Conservation (phyloP, 2,888 invertebrate species). For the Eupithecia vulgata region DNA sequence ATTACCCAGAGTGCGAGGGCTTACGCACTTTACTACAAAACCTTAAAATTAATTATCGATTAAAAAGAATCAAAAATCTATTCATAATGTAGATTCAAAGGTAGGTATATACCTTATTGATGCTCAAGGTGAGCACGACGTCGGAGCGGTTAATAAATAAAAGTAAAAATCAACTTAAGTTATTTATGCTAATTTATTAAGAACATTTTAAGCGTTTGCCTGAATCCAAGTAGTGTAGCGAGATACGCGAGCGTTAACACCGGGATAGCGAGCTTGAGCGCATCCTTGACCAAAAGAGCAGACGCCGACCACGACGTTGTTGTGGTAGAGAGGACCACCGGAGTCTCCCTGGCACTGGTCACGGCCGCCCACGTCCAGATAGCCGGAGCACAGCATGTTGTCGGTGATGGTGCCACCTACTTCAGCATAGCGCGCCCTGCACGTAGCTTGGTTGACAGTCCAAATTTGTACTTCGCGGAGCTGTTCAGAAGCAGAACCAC, state of each 20-base stretch:
- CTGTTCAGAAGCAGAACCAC: conserved; percentile 47
- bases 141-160: too few species aligned
- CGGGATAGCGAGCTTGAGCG: conserved; percentile 48
- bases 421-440: conserved; percentile 40
- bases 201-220: conserved; percentile 26
- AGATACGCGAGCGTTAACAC: conserved; percentile 51
- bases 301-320: conserved; percentile 50
- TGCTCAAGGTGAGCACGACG: too few species aligned
- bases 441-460: conserved; percentile 51
- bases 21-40: too few species aligned
- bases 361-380: conserved; percentile 49
- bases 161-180: too few species aligned
- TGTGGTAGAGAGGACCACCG: conserved; percentile 53
- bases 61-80: too few species aligned
- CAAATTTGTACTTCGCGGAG: conserved; percentile 56
- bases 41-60: too few species aligned
- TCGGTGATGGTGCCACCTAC: conserved; percentile 40
- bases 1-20: too few species aligned
- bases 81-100: too few species aligned
- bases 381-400: conserved; percentile 55
- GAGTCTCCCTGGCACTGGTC: conserved; percentile 55
- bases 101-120: too few species aligned
- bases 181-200: not conserved
- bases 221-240: conserved; percentile 52
- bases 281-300: conserved; percentile 52